Evolutionary conservation across 2,113 vertebrate species (phyloP), one percentile per base, ranked within the genome.

Genomic region (Bujurquina vittata): DNA sequence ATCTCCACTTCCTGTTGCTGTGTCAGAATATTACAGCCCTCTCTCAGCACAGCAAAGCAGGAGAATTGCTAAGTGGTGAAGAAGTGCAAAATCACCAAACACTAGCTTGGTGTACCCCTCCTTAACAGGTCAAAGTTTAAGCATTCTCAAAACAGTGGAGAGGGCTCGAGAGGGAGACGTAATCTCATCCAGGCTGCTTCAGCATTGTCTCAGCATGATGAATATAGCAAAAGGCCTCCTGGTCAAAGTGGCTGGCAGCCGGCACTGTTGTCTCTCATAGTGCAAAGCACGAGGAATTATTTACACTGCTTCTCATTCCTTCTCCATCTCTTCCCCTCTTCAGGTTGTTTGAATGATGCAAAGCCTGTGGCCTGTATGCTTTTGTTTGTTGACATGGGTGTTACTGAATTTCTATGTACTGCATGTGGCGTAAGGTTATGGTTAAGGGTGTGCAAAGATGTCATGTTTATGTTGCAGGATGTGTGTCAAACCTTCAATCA

Each of bases 101-200:
- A 75, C 87, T 77, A 56, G 83, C 85, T 31, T 11, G 33, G 52
- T 79, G 65, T 58, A 31, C 29, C n/a, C 10, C 85, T 89, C 83
- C 83, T 93, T 93, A 87, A 86, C 80, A 61, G 91, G 91, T 90
- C 86, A 89, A 80, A 82, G 91, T 92, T 91, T 89, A 89, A 92
- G 87, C 69, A 62, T 89, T 86, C 88, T 84, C 83, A 85, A 91
- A 93, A 87, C 86, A 88, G 60, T 76, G 26, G 81, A 89, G 91
- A 81, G 73, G 69, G 56, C 84, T 63, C 57, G 61, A 75, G 79
- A 63, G 83, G 72, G 87, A 75, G 80, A 75, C 37, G 11, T 90
- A 88, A 89, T 89, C 93, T 92, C 87, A 89, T 90, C 86, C 84
- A 73, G 84, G 82, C 81, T 87, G 86, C 83, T 88, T 88, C 88